Conservation (phyloP, 2,113 vertebrate genomes). For the Pipa parva region DNA sequence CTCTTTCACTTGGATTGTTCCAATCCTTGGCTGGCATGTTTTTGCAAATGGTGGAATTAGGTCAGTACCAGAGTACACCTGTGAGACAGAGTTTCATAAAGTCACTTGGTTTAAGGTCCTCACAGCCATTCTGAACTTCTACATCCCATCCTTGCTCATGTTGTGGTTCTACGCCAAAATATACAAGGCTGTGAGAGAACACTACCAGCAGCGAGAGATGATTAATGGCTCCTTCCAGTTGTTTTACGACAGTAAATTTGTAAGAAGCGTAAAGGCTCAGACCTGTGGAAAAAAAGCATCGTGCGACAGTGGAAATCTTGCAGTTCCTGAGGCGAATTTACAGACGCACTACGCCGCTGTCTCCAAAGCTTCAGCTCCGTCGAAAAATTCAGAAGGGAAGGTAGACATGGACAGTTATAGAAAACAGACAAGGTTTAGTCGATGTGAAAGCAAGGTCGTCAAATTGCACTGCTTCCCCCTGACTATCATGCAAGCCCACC, state of each 20-base stretch:
- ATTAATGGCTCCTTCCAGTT: constrained; percentile 53
- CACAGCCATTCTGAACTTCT: constrained; percentile 87
- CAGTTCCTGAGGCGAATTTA: constrained; percentile 28
- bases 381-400: not conserved
- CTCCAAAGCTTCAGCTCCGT: constrained; percentile 2
- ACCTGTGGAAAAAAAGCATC: constrained; percentile 28
- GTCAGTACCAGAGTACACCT: constrained; percentile 50
- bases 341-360: constrained; percentile 16
- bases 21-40: constrained; percentile 82
- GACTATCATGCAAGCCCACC: constrained; percentile 31
- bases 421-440: constrained; percentile 35
- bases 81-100: constrained; percentile 85
- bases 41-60: constrained; percentile 56
- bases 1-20: constrained; percentile 83
- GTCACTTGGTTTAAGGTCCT: constrained; percentile 91
- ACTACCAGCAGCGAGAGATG: constrained; percentile 73
- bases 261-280: constrained; percentile 10
- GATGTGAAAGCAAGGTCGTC: constrained; percentile 6
- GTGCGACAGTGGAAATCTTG: constrained; percentile 40
- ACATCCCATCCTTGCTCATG: constrained; percentile 86
- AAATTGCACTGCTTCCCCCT: constrained; percentile 51
- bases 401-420: constrained; percentile 16
- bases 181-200: constrained; percentile 75
- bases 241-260: constrained; percentile 4
- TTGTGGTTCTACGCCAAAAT: constrained; percentile 86